These are phyloP conservation scores for Anarrhichthys ocellatus DNA, from an alignment of 2,113 vertebrate genomes.

Conservation along the genomic window DNA sequence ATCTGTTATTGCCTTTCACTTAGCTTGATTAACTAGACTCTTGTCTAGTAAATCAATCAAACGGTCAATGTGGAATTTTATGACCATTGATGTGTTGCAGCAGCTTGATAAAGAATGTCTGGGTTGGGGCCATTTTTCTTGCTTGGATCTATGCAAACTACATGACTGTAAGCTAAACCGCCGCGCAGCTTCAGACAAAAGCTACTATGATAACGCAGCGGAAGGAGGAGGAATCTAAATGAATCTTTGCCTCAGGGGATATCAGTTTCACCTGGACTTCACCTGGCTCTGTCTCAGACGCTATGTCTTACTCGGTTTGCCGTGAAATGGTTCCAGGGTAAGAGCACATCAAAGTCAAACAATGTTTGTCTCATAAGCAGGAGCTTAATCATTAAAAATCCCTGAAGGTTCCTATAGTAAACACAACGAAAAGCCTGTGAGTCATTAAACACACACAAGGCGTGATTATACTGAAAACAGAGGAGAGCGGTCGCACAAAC, in stretches of 20 bases:
- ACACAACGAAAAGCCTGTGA: constrained; percentile 59
- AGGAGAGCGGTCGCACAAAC: constrained; percentile 14
- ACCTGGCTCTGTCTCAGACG: constrained; percentile 38
- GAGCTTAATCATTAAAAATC: constrained; percentile 62
- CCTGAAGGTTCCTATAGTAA: constrained; percentile 37
- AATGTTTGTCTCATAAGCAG: constrained; percentile 35
- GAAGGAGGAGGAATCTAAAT: constrained; percentile 11
- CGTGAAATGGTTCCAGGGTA: constrained; percentile 23
- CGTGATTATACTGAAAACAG: constrained; percentile 33
- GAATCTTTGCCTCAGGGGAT: constrained; percentile 38
- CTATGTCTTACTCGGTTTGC: constrained; percentile 10
- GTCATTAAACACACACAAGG: constrained; percentile 69
- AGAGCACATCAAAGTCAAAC: constrained; percentile 56
- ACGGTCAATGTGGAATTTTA: constrained; percentile 69
- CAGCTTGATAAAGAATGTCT: constrained; percentile 27
- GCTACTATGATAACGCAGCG: constrained; percentile 13
- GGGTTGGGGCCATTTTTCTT: background rate
- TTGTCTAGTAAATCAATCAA: constrained; percentile 65
- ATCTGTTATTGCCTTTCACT: constrained; percentile 68
- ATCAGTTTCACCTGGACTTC: constrained; percentile 52
- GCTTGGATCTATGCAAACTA: constrained; percentile 9
- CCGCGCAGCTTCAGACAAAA: constrained; percentile 16
- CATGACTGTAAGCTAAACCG: constrained; percentile 1
- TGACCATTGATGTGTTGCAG: constrained; percentile 61
- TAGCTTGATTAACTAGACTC: constrained; percentile 68